These are phyloP conservation scores for Microctenopoma steveboyesi DNA, from an alignment of 2,797 vertebrate genomes.

Conservation along the genomic window DNA sequence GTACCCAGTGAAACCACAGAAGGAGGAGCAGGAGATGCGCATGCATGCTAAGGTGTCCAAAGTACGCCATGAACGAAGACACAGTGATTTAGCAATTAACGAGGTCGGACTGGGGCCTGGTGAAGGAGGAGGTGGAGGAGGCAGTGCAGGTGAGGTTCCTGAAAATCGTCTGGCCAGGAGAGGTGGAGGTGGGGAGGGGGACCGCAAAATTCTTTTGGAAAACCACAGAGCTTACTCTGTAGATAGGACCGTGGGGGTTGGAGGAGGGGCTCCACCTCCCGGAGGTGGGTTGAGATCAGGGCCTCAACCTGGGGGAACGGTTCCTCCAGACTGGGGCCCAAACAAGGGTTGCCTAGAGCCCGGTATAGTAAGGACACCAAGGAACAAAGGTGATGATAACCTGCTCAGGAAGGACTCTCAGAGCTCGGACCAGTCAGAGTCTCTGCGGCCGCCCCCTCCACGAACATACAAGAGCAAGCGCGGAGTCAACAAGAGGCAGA, in stretches of 20 bases:
- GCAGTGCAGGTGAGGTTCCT: slow-evolving; percentile 75
- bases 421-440: slow-evolving; percentile 97
- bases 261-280: slow-evolving; percentile 77
- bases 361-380: slow-evolving; percentile 86
- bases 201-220: slow-evolving; percentile 85
- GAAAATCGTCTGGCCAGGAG: slow-evolving; percentile 87
- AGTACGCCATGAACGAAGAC: slow-evolving; percentile 94
- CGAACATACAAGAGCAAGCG: slow-evolving; percentile 93
- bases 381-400: slow-evolving; percentile 91
- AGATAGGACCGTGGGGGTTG: slow-evolving; percentile 87
- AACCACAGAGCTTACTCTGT: slow-evolving; percentile 87
- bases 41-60: slow-evolving; percentile 97
- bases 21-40: slow-evolving; percentile 98
- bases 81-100: slow-evolving; percentile 96
- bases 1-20: slow-evolving; percentile 94
- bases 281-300: slow-evolving; percentile 83
- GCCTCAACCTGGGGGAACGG: slow-evolving; percentile 70
- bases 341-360: slow-evolving; percentile 90
- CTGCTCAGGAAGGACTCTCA: slow-evolving; percentile 96
- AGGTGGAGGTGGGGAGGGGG: slow-evolving; percentile 80
- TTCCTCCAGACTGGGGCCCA: slow-evolving; percentile 82
- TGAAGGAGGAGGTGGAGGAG: slow-evolving; percentile 83
- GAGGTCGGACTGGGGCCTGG: slow-evolving; percentile 87
- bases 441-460: slow-evolving; percentile 92
- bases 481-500: slow-evolving; percentile 93